Base-by-base conservation (phyloP, 2,113 vertebrate species). In the Sander vitreus region DNA sequence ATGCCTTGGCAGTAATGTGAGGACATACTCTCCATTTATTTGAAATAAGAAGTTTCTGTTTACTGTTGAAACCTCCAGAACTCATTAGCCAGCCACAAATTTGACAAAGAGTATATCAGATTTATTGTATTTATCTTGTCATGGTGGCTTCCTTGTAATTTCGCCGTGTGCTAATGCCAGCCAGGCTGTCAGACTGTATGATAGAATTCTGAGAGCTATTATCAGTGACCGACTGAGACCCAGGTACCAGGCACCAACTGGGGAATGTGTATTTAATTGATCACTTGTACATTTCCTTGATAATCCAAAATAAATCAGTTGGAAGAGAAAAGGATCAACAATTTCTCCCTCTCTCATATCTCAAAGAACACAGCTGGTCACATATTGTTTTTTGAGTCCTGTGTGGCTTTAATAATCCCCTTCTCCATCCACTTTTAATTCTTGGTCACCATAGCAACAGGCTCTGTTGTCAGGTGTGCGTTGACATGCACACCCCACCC, bases 401-500 rank as follows among this genome's bases (percentile, higher is more conserved):
- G 33, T 12, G 55, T 14, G 14, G 51, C 78, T 77, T 59, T 63
- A 80, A 58, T 77, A 85, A 89, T 81, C 83, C 72, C 30, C 55
- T 55, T 33, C 70, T 47, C 48, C 14, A 73, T 67, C 64, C 73
- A 57, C 45, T 74, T 88, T 87, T 74, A 87, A 89, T 87, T 73
- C 62, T 58, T 16, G 14, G 79, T 87, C 50, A 9, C 90, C 86
- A 89, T 91, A 74, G 91, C 58, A 91, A 91, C 91, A 84, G 81
- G 82, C 89, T 68, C 72, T 73, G 85, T 83, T 90, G 83, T 88
- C 89, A 92, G 85, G 90, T 92, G 80, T 85, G 73, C 27, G 53
- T 48, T 83, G 80, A 87, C 64, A 84, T 80, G 75, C 60, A 33
- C 63, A 50, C 80, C 72, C 68, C 76, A 77, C 81, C 89, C 79